Evolutionary conservation across 2,113 vertebrate species (phyloP).

Genomic region (Corvus hawaiiensis): DNA sequence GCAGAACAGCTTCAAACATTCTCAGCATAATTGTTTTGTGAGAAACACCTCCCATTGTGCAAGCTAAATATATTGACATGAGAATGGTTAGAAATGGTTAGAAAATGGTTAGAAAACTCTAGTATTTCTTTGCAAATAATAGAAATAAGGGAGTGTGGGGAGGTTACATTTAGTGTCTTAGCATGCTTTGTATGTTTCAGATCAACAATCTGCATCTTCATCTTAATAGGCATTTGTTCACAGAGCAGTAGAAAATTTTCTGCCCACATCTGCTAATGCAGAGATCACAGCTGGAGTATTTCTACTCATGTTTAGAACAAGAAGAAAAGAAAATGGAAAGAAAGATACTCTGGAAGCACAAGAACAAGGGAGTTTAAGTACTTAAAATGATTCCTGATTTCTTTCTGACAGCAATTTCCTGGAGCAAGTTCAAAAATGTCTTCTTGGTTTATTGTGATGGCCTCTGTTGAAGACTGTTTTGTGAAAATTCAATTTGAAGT

Average conservation of each 20-base stretch:
- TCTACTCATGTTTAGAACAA: background rate
- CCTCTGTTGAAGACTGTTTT: background rate
- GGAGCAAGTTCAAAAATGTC: background rate
- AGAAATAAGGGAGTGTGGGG: background rate
- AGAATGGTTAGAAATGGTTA: no score
- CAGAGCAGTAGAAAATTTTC: background rate
- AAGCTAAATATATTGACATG: background rate
- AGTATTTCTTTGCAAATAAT: background rate
- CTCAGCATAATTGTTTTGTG: background rate
- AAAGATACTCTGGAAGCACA: background rate
- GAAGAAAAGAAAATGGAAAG: background rate
- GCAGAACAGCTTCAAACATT: background rate
- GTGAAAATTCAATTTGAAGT: background rate
- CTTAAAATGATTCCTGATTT: background rate
- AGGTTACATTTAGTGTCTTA: background rate
- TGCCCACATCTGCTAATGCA: background rate
- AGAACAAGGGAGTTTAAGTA: background rate
- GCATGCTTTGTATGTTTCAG: background rate
- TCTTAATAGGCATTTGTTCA: background rate
- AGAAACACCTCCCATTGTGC: background rate
- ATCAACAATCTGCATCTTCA: background rate
- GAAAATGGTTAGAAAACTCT: background rate
- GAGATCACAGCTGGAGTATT: background rate
- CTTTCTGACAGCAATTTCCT: background rate
- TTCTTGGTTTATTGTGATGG: background rate